Evolutionary conservation across 1,140 invertebrate genomes (phyloP).

Genomic region (Pachyrhynchus sulphureomaculatus): DNA sequence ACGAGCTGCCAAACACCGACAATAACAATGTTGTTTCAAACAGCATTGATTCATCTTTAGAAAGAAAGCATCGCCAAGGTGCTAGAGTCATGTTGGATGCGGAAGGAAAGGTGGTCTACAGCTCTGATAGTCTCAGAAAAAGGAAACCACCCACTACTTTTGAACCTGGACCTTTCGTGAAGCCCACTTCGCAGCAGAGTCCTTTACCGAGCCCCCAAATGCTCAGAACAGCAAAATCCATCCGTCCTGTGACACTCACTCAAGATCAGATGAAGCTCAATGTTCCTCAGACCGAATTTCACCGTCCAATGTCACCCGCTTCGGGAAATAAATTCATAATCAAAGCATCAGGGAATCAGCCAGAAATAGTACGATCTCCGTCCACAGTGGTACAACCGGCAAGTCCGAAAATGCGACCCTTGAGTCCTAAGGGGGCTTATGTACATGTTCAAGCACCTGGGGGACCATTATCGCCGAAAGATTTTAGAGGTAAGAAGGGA

Average conservation of each 20-base stretch:
- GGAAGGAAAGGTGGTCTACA: slow-evolving; percentile 86
- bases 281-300: slow-evolving; percentile 26
- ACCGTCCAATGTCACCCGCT: slow-evolving; percentile 52
- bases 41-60: slow-evolving; percentile 53
- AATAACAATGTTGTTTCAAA: slow-evolving; percentile 49
- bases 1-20: slow-evolving; percentile 69
- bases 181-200: slow-evolving; percentile 49
- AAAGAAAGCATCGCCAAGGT: slow-evolving; percentile 60
- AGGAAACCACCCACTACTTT: slow-evolving; percentile 82
- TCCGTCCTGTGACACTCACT: slow-evolving; percentile 49
- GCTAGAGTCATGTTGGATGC: slow-evolving; percentile 83
- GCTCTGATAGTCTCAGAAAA: slow-evolving; percentile 81
- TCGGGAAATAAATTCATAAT: slow-evolving; percentile 67
- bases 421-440: slow-evolving; percentile 61
- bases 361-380: slow-evolving; percentile 62
- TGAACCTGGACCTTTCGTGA: slow-evolving; percentile 76
- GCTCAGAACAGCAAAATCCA: slow-evolving; percentile 47
- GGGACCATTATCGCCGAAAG: slow-evolving; percentile 61
- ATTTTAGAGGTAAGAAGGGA: slow-evolving; percentile 60
- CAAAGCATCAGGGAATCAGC: slow-evolving; percentile 54
- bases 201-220: slow-evolving; percentile 56
- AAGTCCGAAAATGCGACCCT: slow-evolving; percentile 48
- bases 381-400: slow-evolving; percentile 58
- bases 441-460: slow-evolving; percentile 69
- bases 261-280: slow-evolving; percentile 27